phyloP scores from a whole-genome alignment of 2,888 invertebrate species.

The Omphaloscelis lunosa region DNA sequence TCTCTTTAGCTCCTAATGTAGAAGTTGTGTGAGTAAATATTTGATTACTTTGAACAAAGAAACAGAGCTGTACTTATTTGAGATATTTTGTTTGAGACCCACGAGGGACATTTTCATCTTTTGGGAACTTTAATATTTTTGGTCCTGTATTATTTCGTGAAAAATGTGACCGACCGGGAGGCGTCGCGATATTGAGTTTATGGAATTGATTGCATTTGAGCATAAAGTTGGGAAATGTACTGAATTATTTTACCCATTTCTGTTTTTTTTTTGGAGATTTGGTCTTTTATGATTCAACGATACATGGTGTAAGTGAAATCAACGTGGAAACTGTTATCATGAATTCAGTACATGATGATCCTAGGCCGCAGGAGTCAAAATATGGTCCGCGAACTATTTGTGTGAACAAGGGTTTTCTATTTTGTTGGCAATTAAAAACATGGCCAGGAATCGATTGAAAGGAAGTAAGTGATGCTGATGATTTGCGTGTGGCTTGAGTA shows the following conservation, averaged over 20 bases:
- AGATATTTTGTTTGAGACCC: conserved; percentile 2
- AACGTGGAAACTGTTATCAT: not conserved
- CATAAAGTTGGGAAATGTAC: not conserved
- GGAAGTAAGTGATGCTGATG: too few species aligned
- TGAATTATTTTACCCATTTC: not conserved
- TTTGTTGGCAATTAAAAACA: too few species aligned
- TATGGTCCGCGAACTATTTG: too few species aligned
- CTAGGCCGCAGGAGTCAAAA: too few species aligned
- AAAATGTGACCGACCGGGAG: not conserved
- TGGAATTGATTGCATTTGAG: conserved; percentile 3
- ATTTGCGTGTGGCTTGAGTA: too few species aligned
- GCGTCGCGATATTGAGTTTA: conserved; percentile 6
- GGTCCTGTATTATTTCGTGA: conserved; percentile 9
- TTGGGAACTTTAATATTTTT: conserved; percentile 5
- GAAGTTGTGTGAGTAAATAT: conserved; percentile 3
- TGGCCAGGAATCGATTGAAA: too few species aligned
- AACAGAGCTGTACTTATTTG: not conserved
- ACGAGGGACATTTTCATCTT: not conserved
- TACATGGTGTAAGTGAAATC: not conserved
- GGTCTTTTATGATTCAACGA: not conserved
- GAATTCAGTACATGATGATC: not conserved
- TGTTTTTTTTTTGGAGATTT: not conserved
- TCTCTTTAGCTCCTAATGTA: not conserved
- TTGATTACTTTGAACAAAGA: not conserved
- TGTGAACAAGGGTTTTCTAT: too few species aligned